phyloP scores from a whole-genome alignment of 2,888 invertebrate species.

The Blastobasis adustella region DNA sequence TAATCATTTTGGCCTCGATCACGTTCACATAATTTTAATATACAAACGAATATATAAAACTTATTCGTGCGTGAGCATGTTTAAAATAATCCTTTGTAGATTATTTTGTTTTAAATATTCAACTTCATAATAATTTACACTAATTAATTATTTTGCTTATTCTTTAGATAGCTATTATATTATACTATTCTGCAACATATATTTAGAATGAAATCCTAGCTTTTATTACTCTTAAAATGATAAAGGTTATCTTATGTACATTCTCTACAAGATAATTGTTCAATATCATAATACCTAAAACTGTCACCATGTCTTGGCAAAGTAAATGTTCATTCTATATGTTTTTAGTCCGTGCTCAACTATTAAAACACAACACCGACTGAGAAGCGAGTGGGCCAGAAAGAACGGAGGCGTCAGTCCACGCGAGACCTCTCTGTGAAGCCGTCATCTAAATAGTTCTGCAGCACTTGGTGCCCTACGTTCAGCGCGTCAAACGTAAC shows the following conservation, averaged over 20 bases:
- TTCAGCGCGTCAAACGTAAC: constrained; percentile 53
- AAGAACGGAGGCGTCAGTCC: constrained; percentile 43
- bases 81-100: neutral
- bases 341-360: neutral
- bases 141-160: constrained; percentile 34
- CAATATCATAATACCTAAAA: constrained; percentile 23
- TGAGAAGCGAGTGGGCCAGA: constrained; percentile 11
- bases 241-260: constrained; percentile 55
- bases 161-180: constrained; percentile 38
- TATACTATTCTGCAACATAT: constrained; percentile 61
- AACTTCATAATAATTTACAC: constrained; percentile 19
- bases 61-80: neutral
- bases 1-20: no score
- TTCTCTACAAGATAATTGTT: constrained; percentile 59
- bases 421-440: constrained; percentile 57
- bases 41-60: no score
- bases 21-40: no score
- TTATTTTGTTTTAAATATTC: constrained; percentile 3
- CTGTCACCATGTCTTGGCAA: constrained; percentile 24
- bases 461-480: constrained; percentile 39
- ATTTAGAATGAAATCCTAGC: constrained; percentile 64
- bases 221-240: constrained; percentile 47
- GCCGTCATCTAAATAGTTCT: constrained; percentile 52
- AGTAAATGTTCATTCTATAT: neutral
- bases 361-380: neutral